Conservation (phyloP, 2,113 vertebrate genomes). For the Vidua macroura region DNA sequence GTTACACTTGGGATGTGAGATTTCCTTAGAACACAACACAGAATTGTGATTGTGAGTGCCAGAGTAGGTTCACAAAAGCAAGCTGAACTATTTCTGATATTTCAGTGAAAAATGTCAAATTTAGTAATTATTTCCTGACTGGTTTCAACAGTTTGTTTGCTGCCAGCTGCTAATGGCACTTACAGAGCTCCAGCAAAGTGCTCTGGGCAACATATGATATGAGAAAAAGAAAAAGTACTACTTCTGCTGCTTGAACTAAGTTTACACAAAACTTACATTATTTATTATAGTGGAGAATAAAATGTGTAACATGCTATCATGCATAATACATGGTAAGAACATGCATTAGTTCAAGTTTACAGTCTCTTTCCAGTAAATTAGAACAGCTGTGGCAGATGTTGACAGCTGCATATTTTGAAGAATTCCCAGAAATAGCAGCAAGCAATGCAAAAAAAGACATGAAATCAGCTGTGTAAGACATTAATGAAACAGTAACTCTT, state of each 20-base stretch:
- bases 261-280: background rate
- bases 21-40: background rate
- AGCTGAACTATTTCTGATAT: background rate
- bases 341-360: constrained; percentile 39
- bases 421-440: constrained; percentile 20
- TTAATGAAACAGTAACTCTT: background rate
- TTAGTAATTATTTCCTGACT: background rate
- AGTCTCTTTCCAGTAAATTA: constrained; percentile 19
- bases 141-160: background rate
- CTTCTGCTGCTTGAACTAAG: background rate
- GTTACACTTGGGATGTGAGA: background rate
- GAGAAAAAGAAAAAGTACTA: background rate
- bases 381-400: background rate
- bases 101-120: background rate
- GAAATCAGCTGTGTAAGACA: constrained; percentile 15
- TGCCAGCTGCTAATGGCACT: background rate
- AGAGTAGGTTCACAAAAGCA: background rate
- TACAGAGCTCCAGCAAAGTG: background rate
- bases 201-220: background rate
- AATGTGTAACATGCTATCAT: constrained; percentile 21
- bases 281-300: constrained; percentile 17
- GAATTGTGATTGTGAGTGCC: background rate
- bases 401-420: background rate
- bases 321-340: constrained; percentile 47
- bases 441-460: background rate